These are phyloP conservation scores for Drosophila persimilis DNA, from an alignment of 1,140 invertebrate species.

Conservation along the genomic window DNA sequence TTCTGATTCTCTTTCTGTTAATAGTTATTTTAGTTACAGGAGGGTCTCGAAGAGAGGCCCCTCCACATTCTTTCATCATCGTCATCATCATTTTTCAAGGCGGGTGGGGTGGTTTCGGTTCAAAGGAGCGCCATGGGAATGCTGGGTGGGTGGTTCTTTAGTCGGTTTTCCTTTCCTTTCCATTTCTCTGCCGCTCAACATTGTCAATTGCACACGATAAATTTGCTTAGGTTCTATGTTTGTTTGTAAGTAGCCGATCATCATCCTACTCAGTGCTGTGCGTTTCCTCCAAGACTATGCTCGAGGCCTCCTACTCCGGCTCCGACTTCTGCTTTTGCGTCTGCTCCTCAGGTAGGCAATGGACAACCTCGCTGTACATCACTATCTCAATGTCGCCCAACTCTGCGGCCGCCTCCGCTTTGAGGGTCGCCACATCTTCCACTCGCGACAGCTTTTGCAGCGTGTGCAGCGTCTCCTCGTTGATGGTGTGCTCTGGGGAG, in stretches of 20 bases:
- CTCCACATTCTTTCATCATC: conserved; percentile 13
- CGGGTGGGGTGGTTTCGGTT: conserved; percentile 50
- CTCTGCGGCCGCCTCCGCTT: conserved; percentile 29
- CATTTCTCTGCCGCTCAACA: conserved; percentile 10
- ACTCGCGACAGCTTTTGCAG: conserved; percentile 62
- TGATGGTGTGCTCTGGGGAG: conserved; percentile 81
- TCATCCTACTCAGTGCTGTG: background rate
- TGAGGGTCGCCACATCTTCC: conserved; percentile 31
- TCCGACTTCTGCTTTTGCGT: conserved; percentile 24
- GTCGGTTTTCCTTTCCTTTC: conserved; percentile 7
- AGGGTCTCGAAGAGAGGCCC: conserved; percentile 8
- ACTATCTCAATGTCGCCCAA: conserved; percentile 70
- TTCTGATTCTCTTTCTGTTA: conserved; percentile 14
- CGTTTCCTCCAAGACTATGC: conserved; percentile 25
- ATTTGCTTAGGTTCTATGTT: too few relatives aligned
- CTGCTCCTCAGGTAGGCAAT: conserved; percentile 48
- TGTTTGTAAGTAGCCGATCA: too few relatives aligned
- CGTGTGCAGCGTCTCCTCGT: conserved; percentile 75
- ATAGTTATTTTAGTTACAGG: conserved; percentile 18
- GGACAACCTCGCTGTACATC: conserved; percentile 64
- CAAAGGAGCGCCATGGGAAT: conserved; percentile 58
- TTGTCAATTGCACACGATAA: conserved; percentile 27
- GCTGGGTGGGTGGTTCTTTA: conserved; percentile 49
- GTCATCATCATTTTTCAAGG: conserved; percentile 30
- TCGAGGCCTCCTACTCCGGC: conserved; percentile 24